phyloP scores from a whole-genome alignment of 2,888 invertebrate genomes.

The Eupithecia vulgata region DNA sequence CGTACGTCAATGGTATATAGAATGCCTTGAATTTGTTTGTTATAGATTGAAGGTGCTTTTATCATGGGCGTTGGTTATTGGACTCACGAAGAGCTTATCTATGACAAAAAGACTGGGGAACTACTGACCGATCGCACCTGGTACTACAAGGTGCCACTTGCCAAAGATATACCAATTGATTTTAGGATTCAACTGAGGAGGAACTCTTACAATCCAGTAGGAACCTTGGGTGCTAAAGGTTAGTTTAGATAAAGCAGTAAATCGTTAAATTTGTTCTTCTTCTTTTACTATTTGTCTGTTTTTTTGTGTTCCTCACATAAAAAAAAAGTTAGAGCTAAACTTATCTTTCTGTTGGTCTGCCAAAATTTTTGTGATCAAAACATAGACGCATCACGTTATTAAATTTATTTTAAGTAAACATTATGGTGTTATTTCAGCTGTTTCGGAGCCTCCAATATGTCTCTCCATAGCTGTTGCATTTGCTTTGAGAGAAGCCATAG shows the following conservation, averaged over 20 bases:
- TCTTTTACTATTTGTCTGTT: too few species aligned
- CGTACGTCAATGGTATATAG: too few species aligned
- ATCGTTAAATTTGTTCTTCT: too few species aligned
- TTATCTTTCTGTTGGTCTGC: too few species aligned
- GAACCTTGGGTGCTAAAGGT: conserved; percentile 65
- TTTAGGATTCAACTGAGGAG: conserved; percentile 87
- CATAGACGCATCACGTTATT: neutral
- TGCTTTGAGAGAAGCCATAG: conserved; percentile 86
- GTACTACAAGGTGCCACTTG: conserved; percentile 90
- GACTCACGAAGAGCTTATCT: conserved; percentile 88
- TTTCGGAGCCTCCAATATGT: conserved; percentile 80
- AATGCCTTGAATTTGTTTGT: neutral
- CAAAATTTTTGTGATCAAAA: neutral
- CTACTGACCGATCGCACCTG: conserved; percentile 90
- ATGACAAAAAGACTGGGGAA: conserved; percentile 86
- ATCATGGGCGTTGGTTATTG: conserved; percentile 90
- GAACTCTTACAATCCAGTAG: conserved; percentile 86
- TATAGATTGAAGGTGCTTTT: conserved; percentile 88
- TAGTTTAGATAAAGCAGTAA: conserved; percentile 7
- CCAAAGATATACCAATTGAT: conserved; percentile 90
- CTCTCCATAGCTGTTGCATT: conserved; percentile 78
- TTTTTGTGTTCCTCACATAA: too few species aligned
- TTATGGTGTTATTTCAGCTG: conserved; percentile 62
- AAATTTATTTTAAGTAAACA: neutral
- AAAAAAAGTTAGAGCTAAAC: too few species aligned